phyloP scores from a whole-genome alignment of 2,113 vertebrate genomes.

The Cairina moschata region DNA sequence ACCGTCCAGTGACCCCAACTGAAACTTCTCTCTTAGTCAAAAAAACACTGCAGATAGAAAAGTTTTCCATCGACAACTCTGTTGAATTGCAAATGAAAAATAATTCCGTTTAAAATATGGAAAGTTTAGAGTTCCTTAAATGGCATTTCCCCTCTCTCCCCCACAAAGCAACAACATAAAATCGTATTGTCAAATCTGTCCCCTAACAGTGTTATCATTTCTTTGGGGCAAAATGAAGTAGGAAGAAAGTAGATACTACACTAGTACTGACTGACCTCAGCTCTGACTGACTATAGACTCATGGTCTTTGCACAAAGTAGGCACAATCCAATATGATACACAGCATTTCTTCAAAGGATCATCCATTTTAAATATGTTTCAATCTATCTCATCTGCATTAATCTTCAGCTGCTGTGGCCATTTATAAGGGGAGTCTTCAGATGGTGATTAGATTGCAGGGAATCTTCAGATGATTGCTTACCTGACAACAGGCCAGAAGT shows the following conservation, averaged over 20 bases:
- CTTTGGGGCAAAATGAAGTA: background rate
- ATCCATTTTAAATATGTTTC: background rate
- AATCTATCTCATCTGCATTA: background rate
- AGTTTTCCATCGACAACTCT: background rate
- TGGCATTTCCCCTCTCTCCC: too few species aligned
- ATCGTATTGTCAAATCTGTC: background rate
- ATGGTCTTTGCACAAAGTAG: background rate
- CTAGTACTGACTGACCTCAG: background rate
- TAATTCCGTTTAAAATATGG: background rate
- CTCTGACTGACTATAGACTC: background rate
- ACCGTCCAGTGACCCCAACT: background rate
- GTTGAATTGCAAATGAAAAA: background rate
- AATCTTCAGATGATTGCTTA: background rate
- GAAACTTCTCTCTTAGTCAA: background rate
- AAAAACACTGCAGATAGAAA: background rate
- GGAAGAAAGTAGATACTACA: background rate
- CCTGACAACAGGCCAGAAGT: background rate
- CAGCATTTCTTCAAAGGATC: background rate
- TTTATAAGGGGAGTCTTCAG: background rate
- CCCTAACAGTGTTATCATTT: background rate
- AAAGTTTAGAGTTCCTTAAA: background rate
- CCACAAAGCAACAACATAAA: background rate
- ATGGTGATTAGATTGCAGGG: background rate
- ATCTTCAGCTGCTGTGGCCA: background rate
- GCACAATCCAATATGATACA: background rate